phyloP scores from a whole-genome alignment of 2,113 vertebrate genomes.

The Cairina moschata region DNA sequence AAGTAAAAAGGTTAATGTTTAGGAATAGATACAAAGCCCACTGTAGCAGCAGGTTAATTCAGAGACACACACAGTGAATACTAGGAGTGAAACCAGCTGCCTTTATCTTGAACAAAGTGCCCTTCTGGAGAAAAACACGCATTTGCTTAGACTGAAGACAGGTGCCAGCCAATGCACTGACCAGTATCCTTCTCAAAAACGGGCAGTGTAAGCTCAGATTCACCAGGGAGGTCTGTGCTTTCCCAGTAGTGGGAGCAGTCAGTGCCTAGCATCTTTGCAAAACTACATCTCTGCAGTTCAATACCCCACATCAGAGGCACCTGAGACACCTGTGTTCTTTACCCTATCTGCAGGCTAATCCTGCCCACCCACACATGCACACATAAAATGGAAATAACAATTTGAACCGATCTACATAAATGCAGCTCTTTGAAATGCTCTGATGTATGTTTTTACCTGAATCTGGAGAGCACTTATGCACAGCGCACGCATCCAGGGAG shows the following conservation, averaged over 20 bases:
- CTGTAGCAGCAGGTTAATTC: neutral
- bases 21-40: neutral
- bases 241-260: neutral
- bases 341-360: neutral
- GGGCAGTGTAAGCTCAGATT: neutral
- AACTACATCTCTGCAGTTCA: neutral
- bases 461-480: neutral
- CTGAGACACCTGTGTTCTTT: neutral
- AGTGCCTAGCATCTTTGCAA: neutral
- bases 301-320: neutral
- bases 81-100: neutral
- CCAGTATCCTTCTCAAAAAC: neutral
- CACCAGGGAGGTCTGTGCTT: neutral
- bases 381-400: slow-evolving; percentile 45
- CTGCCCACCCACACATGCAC: neutral
- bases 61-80: neutral
- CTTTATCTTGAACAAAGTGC: neutral
- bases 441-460: neutral
- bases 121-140: neutral
- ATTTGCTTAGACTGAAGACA: neutral
- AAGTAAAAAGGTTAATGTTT: neutral
- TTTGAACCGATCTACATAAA: slow-evolving; percentile 15
- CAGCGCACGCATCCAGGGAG: neutral
- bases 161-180: neutral
- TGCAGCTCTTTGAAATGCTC: neutral